Percentiles rank a stretch among this genome's conserved stretches.
These are phyloP conservation scores for Dasysyrphus tricinctus DNA, from an alignment of 2,888 invertebrate species.

Conservation along the genomic window DNA sequence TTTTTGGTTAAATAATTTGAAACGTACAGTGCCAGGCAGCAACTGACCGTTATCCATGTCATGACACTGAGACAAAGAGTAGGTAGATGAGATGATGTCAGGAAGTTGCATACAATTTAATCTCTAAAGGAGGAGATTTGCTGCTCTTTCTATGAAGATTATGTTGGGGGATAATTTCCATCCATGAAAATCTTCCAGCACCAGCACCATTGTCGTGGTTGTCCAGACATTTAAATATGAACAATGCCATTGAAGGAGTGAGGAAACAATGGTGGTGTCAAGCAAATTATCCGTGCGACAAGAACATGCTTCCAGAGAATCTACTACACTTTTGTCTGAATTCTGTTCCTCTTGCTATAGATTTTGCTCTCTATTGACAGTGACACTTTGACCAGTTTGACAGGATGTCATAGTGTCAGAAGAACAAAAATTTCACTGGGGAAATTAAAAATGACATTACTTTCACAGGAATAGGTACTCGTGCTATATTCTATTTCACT, in stretches of 20 bases:
- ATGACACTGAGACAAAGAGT: constrained; percentile 15
- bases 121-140: not conserved
- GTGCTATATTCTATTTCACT: not conserved
- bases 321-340: not conserved
- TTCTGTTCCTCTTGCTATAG: not conserved
- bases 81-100: constrained; percentile 14
- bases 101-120: constrained; percentile 9
- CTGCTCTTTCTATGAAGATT: not conserved
- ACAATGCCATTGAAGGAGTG: not conserved
- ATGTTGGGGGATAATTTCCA: constrained; percentile 3
- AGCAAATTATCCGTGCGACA: constrained; percentile 17
- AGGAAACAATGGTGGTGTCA: constrained; percentile 21
- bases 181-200: constrained; percentile 3
- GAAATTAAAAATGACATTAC: constrained; percentile 6
- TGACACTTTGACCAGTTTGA: constrained; percentile 32
- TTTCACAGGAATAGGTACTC: not conserved
- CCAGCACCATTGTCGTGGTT: too few species aligned
- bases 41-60: constrained; percentile 18
- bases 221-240: constrained; percentile 8
- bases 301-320: constrained; percentile 26
- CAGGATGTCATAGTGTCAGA: constrained; percentile 25
- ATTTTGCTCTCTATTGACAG: constrained; percentile 3
- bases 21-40: not conserved
- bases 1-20: constrained; percentile 8
- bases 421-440: constrained; percentile 14